Evolutionary conservation across 2,113 vertebrate species (phyloP), one percentile per base, ranked within the genome.

Genomic region (Tachysurus fulvidraco): DNA sequence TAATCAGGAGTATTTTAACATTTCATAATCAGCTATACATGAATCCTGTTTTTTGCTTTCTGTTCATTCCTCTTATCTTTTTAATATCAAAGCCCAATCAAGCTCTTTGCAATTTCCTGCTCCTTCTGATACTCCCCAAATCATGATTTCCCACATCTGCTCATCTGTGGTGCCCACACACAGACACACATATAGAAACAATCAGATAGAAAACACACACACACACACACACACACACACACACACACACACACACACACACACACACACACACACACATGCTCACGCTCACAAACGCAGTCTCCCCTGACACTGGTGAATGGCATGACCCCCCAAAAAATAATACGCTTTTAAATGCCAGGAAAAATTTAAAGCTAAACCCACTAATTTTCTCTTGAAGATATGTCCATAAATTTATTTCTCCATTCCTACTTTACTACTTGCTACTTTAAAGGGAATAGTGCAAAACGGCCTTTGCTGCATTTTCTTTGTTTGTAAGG

Each of bases 301-400:
- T 65, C 69, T 83, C 80, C 30, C 55, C 21, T 14, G 28, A 69
- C 65, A 81, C 11, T 46, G 76, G 28, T 86, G 30, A 81, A 81
- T 46, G 52, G 64, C 78, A 28, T 7, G 16, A 73, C 30, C 91
- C 89, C 89, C 93, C 83, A 52, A 91, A 87, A 92, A 85, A 92
- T 64, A 93, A 91, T 78, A 93, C 17, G 19, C 86, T 93, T 93
- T 89, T 79, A 94, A 94, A 93, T 91, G 93, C 91, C 93, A 93
- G 77, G 87, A 60, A 50, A 30, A 73, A 80, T 88, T 84, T 79
- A 83, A 88, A 62, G 55, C 44, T 17, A 85, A 89, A 77, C 87
- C 67, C 69, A 64, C 81, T 83, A 81, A 89, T 89, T 87, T 88
- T 85, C 73, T 83, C 57, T 79, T 85, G 73, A 89, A 85, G 77